These are phyloP conservation scores for Enteromius viviparus DNA, from an alignment of 2,797 vertebrate species.

Conservation along the genomic window DNA sequence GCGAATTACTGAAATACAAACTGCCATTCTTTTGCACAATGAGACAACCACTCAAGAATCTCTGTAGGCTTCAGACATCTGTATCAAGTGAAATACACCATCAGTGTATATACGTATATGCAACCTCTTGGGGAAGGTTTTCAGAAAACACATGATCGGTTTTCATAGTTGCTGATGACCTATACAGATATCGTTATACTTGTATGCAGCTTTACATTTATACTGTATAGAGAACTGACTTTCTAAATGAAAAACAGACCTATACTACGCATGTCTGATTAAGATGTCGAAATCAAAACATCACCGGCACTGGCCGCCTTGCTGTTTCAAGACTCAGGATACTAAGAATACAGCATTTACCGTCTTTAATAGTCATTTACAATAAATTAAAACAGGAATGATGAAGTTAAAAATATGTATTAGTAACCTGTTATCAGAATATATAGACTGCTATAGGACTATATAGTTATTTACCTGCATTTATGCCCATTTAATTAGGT, in stretches of 20 bases:
- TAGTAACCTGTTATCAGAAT: not conserved
- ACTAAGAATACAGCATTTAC: not conserved
- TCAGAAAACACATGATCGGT: not conserved
- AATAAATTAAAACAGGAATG: not conserved
- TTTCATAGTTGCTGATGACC: slow-evolving; percentile 1
- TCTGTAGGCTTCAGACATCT: not conserved
- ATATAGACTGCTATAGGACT: not conserved
- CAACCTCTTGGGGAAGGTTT: slow-evolving; percentile 1
- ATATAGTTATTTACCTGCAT: not conserved
- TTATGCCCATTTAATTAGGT: not conserved
- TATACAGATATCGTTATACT: not conserved
- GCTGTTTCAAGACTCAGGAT: not conserved
- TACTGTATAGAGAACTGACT: not conserved
- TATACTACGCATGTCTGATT: not conserved
- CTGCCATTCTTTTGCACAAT: slow-evolving; percentile 42
- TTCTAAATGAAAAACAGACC: not conserved
- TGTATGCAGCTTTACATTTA: not conserved
- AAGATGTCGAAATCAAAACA: not conserved
- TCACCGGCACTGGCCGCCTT: not conserved
- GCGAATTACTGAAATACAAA: slow-evolving; percentile 53
- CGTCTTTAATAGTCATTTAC: not conserved
- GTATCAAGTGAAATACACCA: slow-evolving; percentile 21
- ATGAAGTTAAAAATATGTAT: not conserved
- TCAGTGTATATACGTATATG: not conserved
- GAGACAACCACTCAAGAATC: slow-evolving; percentile 43